phyloP scores from a whole-genome alignment of 2,113 vertebrate genomes.

The Glaucomys volans region DNA sequence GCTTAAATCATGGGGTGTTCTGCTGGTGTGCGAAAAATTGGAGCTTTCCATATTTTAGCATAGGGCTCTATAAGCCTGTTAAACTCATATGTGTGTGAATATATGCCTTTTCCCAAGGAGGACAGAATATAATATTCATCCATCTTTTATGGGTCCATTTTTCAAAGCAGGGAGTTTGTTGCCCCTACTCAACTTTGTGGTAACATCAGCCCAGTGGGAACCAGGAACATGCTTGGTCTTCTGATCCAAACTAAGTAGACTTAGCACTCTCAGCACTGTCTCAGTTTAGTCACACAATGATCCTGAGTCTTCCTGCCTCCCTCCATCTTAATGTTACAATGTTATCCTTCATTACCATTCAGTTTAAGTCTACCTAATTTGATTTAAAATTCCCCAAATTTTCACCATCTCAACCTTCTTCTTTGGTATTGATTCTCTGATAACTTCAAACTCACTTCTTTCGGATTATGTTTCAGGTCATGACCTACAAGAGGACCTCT shows the following conservation, averaged over 20 bases:
- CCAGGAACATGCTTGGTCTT: not conserved
- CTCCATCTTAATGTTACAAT: not conserved
- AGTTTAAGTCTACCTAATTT: not conserved
- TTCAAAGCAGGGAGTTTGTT: not conserved
- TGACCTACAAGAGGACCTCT: not conserved
- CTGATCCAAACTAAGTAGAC: not conserved
- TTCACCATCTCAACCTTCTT: not conserved
- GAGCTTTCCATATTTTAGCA: not conserved
- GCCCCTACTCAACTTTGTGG: not conserved
- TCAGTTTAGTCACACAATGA: not conserved
- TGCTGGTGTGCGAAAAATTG: not conserved
- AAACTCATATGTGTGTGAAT: not conserved
- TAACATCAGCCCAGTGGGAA: not conserved
- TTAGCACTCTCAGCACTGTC: not conserved
- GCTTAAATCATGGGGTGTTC: not conserved
- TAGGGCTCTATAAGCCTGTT: not conserved
- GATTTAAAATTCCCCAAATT: not conserved
- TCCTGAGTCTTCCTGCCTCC: not conserved
- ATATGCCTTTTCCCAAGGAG: not conserved
- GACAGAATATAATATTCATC: not conserved
- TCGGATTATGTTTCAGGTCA: not conserved
- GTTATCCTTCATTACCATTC: not conserved
- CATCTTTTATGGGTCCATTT: not conserved
- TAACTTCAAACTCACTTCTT: not conserved
- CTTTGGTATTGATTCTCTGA: not conserved